Evolutionary conservation across 1,140 invertebrate genomes (phyloP).

Genomic region (Gryon sp.): DNA sequence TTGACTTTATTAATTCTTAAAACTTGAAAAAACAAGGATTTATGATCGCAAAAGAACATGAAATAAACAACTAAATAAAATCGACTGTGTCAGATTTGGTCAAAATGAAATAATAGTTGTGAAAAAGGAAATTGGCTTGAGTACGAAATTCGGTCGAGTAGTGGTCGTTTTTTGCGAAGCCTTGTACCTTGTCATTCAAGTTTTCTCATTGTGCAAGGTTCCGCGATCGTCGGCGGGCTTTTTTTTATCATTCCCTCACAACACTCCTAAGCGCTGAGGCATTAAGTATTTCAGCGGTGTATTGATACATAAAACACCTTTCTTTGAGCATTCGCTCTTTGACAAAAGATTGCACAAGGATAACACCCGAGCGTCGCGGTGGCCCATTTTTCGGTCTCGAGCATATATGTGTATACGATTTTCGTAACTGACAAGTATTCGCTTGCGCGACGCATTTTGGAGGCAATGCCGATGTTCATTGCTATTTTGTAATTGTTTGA

Average conservation of each 20-base stretch:
- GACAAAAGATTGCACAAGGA: slow-evolving; percentile 49
- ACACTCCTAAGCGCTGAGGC: slow-evolving; percentile 16
- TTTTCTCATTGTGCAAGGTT: slow-evolving; percentile 43
- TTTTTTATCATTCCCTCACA: slow-evolving; percentile 54
- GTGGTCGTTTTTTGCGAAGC: slow-evolving; percentile 10
- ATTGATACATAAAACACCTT: slow-evolving; percentile 32
- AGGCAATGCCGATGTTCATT: slow-evolving; percentile 30
- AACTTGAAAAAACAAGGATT: no score
- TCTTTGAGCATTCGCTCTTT: slow-evolving; percentile 30
- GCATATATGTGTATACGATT: slow-evolving; percentile 72
- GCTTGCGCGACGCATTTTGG: slow-evolving; percentile 74
- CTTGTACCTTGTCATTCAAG: slow-evolving; percentile 39
- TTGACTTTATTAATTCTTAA: no score
- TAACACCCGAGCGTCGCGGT: slow-evolving; percentile 8
- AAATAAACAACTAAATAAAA: no score
- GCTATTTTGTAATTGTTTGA: slow-evolving; percentile 21
- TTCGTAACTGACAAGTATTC: slow-evolving; percentile 73
- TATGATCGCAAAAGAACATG: no score
- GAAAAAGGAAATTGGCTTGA: no score
- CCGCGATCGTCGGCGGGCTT: slow-evolving; percentile 44
- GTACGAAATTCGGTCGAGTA: neutral
- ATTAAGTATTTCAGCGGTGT: slow-evolving; percentile 15
- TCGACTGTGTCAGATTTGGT: no score
- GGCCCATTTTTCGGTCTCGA: slow-evolving; percentile 68
- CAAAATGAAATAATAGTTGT: no score